phyloP scores from a whole-genome alignment of 2,797 vertebrate species.

The Notoglanidium macrostoma region DNA sequence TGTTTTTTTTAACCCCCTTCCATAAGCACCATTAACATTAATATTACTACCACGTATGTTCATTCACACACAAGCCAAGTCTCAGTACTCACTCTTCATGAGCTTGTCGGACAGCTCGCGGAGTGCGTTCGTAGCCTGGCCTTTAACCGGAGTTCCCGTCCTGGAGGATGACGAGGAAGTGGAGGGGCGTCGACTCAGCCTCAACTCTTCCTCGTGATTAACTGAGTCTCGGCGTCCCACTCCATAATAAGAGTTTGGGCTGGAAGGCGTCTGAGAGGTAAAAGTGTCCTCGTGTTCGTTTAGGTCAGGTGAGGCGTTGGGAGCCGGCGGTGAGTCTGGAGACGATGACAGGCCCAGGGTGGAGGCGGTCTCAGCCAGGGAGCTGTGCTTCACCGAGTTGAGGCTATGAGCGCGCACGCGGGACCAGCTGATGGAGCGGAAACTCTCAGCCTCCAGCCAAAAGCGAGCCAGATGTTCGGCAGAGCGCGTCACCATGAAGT shows the following conservation, averaged over 20 bases:
- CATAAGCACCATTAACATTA: not conserved
- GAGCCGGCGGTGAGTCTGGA: conserved; percentile 50
- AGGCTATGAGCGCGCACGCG: conserved; percentile 92
- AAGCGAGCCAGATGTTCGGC: conserved; percentile 93
- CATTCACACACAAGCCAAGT: too few species aligned
- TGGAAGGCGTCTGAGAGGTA: conserved; percentile 34
- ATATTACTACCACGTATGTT: not conserved
- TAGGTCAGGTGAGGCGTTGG: conserved; percentile 52
- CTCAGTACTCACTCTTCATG: conserved; percentile 90
- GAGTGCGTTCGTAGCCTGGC: conserved; percentile 79
- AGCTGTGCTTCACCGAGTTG: conserved; percentile 96
- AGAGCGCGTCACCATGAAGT: conserved; percentile 89
- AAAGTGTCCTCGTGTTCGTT: conserved; percentile 44
- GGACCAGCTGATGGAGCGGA: conserved; percentile 94
- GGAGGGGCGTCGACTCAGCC: conserved; percentile 66
- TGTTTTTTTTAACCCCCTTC: not conserved
- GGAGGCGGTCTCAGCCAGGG: conserved; percentile 85
- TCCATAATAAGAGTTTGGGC: conserved; percentile 65
- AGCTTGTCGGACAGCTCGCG: conserved; percentile 89
- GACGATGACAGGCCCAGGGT: conserved; percentile 65
- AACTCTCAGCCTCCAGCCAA: conserved; percentile 95
- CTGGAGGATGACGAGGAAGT: conserved; percentile 67
- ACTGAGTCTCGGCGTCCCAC: conserved; percentile 53
- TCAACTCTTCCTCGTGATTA: conserved; percentile 36
- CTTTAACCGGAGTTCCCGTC: conserved; percentile 79